Conservation (phyloP, 2,797 vertebrate species). For the Tragopan temminckii region DNA sequence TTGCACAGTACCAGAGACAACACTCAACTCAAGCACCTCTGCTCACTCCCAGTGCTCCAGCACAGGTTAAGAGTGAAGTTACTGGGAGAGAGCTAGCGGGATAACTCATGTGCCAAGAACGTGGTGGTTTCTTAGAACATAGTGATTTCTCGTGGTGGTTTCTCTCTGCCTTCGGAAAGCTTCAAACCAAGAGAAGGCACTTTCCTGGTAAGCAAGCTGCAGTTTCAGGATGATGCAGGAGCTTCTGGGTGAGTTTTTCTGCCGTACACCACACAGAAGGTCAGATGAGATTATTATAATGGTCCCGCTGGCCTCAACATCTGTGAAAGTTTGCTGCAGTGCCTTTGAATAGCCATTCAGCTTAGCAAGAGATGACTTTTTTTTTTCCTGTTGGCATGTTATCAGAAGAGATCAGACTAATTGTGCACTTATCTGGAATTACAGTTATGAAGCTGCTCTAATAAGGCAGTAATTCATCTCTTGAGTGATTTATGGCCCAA, state of each 20-base stretch:
- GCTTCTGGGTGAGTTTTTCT: background rate
- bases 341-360: constrained; percentile 16
- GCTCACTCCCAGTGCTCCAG: accelerated
- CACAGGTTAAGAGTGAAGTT: background rate
- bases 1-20: background rate
- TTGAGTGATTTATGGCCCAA: constrained; percentile 45
- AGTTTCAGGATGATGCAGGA: background rate
- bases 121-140: accelerated
- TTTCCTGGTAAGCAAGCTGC: background rate
- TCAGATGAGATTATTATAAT: background rate
- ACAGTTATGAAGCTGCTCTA: constrained; percentile 57
- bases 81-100: background rate
- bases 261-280: background rate
- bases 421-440: constrained; percentile 62
- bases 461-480: constrained; percentile 63
- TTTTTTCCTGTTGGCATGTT: background rate
- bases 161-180: background rate
- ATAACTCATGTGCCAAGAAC: accelerated
- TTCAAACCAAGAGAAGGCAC: background rate
- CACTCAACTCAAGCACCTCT: background rate
- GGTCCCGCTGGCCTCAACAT: background rate
- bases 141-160: background rate
- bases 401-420: constrained; percentile 59
- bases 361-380: background rate
- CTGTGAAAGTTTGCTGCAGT: constrained; percentile 16